phyloP scores from a whole-genome alignment of 1,140 invertebrate genomes.

The Diorhabda sublineata region DNA sequence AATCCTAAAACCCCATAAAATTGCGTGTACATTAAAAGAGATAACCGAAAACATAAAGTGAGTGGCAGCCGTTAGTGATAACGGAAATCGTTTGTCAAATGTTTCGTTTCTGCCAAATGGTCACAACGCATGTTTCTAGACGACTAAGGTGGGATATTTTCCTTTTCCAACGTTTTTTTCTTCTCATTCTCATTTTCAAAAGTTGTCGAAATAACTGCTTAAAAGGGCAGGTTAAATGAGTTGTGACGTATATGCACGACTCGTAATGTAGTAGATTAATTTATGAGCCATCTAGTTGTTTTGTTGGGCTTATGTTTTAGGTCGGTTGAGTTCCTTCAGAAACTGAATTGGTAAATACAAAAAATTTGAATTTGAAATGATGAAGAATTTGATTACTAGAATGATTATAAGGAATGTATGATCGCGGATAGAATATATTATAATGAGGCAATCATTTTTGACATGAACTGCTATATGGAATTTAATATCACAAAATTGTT shows the following conservation, averaged over 20 bases:
- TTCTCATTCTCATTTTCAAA: not conserved
- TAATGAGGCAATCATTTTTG: too few species aligned
- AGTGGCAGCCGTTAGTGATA: constrained; percentile 12
- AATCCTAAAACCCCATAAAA: constrained; percentile 30
- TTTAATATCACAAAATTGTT: too few species aligned
- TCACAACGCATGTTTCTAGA: constrained; percentile 4
- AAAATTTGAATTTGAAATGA: too few species aligned
- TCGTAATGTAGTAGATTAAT: not conserved
- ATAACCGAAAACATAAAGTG: constrained; percentile 25
- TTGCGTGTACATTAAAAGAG: constrained; percentile 19
- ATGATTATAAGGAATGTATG: too few species aligned
- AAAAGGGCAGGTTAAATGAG: constrained; percentile 1
- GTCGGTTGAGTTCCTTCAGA: not conserved
- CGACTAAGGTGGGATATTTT: not conserved
- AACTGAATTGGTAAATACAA: not conserved
- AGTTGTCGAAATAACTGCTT: not conserved
- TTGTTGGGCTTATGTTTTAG: not conserved
- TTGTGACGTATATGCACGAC: not conserved
- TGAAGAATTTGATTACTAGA: too few species aligned
- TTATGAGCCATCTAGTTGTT: not conserved
- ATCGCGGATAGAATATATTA: too few species aligned
- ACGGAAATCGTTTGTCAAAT: constrained; percentile 28
- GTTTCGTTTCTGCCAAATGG: constrained; percentile 18
- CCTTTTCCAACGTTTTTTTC: not conserved
- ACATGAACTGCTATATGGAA: too few species aligned